These are phyloP conservation scores for Micrasema longulum DNA, from an alignment of 1,140 invertebrate species.

Conservation along the genomic window DNA sequence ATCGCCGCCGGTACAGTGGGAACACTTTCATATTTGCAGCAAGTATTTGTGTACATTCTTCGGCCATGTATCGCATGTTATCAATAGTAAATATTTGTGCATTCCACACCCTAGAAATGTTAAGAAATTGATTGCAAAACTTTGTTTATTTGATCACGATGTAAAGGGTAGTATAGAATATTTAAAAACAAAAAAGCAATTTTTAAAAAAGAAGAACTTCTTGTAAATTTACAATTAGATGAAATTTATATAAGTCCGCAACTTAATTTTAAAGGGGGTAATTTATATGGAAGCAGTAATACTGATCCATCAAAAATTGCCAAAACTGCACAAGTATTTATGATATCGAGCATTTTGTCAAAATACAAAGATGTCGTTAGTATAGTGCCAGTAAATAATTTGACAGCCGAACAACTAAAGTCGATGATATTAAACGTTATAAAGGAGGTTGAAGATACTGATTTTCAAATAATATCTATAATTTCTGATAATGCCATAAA, in stretches of 20 bases:
- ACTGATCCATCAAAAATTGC: slow-evolving; percentile 16
- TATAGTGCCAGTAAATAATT: background rate
- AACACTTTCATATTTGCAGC: too few relatives aligned
- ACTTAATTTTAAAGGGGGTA: slow-evolving; percentile 11
- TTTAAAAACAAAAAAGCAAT: slow-evolving; percentile 1
- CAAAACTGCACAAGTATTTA: slow-evolving; percentile 9
- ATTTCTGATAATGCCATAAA: slow-evolving; percentile 13
- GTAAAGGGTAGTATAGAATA: slow-evolving; percentile 10
- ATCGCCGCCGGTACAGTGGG: too few relatives aligned
- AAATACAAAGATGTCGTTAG: slow-evolving; percentile 8
- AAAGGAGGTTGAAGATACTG: slow-evolving; percentile 6
- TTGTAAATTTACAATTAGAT: slow-evolving; percentile 8
- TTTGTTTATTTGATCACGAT: slow-evolving; percentile 1
- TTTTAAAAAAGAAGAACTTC: background rate
- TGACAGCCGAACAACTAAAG: background rate
- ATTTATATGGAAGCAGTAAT: too few relatives aligned
- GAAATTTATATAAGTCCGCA: background rate
- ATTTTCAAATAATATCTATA: background rate
- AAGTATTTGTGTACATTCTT: too few relatives aligned
- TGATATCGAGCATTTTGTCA: slow-evolving; percentile 12
- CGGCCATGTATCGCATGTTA: too few relatives aligned
- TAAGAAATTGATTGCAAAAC: background rate
- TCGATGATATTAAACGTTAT: background rate
- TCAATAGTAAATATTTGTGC: slow-evolving; percentile 3
- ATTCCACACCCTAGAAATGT: background rate